These are phyloP conservation scores for Trachymyrmex cornetzi DNA, from an alignment of 1,140 invertebrate genomes.

Conservation along the genomic window DNA sequence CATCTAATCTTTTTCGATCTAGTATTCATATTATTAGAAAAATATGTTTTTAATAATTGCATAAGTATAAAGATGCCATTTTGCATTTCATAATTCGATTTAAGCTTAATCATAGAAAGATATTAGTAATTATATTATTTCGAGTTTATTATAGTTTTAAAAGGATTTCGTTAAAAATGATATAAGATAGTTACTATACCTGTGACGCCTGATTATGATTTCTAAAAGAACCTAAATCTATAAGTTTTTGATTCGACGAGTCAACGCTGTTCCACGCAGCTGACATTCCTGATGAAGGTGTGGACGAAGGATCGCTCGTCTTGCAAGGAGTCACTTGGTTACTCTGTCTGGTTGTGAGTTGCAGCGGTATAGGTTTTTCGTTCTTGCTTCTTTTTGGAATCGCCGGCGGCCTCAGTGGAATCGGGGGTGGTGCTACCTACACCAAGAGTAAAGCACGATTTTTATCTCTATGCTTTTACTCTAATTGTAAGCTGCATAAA, in stretches of 20 bases:
- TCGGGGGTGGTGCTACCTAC: constrained; percentile 85
- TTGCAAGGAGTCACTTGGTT: constrained; percentile 33
- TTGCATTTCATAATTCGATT: not conserved
- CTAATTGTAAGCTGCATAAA: not conserved
- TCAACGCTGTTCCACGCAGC: constrained; percentile 36
- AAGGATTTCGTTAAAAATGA: not conserved
- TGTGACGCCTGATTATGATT: constrained; percentile 21
- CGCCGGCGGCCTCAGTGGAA: constrained; percentile 85
- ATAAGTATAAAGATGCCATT: not conserved
- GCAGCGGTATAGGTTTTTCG: constrained; percentile 80
- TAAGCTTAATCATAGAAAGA: not conserved
- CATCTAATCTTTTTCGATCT: not conserved
- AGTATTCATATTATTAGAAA: not conserved
- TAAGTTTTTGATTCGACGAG: constrained; percentile 52
- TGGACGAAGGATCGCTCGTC: constrained; percentile 25
- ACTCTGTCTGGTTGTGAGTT: constrained; percentile 34
- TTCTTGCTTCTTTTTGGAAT: constrained; percentile 86
- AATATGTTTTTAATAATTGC: not conserved
- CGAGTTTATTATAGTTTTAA: not conserved
- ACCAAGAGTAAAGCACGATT: not conserved
- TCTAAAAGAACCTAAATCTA: constrained; percentile 59
- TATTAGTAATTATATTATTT: not conserved
- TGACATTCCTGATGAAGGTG: constrained; percentile 19
- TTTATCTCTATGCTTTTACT: not conserved
- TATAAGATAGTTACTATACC: constrained; percentile 20